These are phyloP conservation scores for Eublepharis macularius DNA, from an alignment of 2,113 vertebrate species.

Conservation along the genomic window DNA sequence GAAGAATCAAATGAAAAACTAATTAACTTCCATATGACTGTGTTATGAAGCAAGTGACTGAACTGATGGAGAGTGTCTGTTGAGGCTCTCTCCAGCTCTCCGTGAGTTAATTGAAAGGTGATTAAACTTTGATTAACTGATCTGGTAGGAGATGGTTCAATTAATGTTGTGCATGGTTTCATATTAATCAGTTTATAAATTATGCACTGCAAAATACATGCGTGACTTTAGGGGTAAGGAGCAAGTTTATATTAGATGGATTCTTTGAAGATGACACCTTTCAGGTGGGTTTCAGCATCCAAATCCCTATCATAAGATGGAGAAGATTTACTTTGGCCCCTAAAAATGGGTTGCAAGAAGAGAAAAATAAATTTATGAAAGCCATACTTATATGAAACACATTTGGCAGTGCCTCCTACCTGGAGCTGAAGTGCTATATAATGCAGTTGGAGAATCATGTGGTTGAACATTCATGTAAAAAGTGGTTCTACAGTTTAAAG, in stretches of 20 bases:
- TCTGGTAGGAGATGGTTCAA: neutral
- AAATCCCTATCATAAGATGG: neutral
- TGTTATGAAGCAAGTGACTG: neutral
- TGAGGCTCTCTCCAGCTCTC: neutral
- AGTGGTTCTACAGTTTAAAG: neutral
- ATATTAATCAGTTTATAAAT: neutral
- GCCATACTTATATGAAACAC: neutral
- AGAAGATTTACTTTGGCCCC: neutral
- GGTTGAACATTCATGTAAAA: neutral
- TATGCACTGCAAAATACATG: neutral
- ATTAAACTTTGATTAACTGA: conserved; percentile 14
- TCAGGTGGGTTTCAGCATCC: neutral
- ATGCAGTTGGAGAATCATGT: no score
- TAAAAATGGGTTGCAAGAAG: neutral
- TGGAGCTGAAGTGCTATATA: neutral
- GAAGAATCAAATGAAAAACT: neutral
- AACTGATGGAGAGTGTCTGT: neutral
- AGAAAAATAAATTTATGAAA: neutral
- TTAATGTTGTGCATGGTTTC: neutral
- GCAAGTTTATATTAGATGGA: no score
- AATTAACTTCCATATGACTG: neutral
- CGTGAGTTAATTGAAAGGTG: conserved; percentile 1
- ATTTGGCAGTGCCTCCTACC: neutral
- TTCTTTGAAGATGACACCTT: neutral
- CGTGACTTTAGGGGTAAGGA: no score